These are phyloP conservation scores for Hypena proboscidalis DNA, from an alignment of 2,888 invertebrate genomes.

Conservation along the genomic window DNA sequence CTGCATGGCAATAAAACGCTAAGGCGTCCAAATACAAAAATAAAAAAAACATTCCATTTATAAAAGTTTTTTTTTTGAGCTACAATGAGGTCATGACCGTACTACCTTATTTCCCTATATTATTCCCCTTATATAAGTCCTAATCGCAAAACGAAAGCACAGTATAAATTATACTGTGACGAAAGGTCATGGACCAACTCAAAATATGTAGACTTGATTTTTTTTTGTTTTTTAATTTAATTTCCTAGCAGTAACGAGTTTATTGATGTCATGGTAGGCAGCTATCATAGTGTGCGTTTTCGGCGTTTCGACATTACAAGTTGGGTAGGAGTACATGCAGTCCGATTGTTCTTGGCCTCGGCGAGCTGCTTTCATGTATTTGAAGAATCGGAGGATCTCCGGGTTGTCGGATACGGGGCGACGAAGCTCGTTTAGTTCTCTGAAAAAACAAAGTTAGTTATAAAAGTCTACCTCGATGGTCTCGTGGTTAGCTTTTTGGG, in stretches of 20 bases:
- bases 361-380: constrained; percentile 95
- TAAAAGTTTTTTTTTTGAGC: too few species aligned
- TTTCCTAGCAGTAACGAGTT: constrained; percentile 93
- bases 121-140: too few species aligned
- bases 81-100: too few species aligned
- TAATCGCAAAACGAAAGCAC: too few species aligned
- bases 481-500: too few species aligned
- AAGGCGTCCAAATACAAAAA: too few species aligned
- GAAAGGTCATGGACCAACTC: too few species aligned
- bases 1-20: too few species aligned
- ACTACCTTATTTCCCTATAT: too few species aligned
- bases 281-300: constrained; percentile 93
- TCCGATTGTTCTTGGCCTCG: constrained; percentile 92
- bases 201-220: neutral
- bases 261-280: constrained; percentile 94
- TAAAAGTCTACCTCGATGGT: too few species aligned
- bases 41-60: too few species aligned
- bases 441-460: constrained; percentile 62
- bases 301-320: constrained; percentile 87
- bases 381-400: constrained; percentile 94
- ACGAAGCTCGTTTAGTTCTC: constrained; percentile 93
- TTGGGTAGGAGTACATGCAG: constrained; percentile 88
- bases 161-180: too few species aligned
- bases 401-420: constrained; percentile 94
- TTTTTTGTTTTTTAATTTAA: constrained; percentile 46